Base-by-base conservation (phyloP, 2,113 vertebrate species). In the Amblyornis subalaris region DNA sequence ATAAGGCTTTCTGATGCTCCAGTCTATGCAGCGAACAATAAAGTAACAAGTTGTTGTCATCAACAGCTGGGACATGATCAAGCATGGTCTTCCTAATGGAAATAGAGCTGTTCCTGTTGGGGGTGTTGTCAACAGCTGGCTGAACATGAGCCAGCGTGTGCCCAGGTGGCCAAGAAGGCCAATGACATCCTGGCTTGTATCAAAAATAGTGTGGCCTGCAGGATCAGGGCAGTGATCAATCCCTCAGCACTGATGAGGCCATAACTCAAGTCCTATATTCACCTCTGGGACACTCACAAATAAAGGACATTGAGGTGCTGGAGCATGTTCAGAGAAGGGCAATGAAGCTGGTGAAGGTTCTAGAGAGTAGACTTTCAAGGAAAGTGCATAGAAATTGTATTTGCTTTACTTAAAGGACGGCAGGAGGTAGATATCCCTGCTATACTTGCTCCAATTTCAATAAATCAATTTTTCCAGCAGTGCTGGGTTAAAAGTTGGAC, bases 401-500 rank as follows among this genome's bases (percentile, higher is more conserved):
- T 87, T 85, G 18, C 14, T 89, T 89, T 93, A 79, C 66, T 69
- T 57, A 67, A 76, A 71, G 23, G 20, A 65, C 70, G 81, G 80
- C 57, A 88, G 65, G 47, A 93, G 26, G 33, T 74, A 66, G n/a
- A 28, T 33, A 73, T 42, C n/a, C 36, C 71, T 53, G 14, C 14
- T 80, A 36, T 21, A 75, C 25, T 82, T 83, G 22, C 22, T 95
- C 20, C 23, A 57, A 3, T 85, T 88, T 91, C 58, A 79, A 76
- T 17, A 90, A 90, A 84, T 81, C 64, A 70, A 29, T 76, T 60
- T 45, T 45, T 45, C 45, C 45, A 33, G 26, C 70, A 51, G 9
- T 45, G 13, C 24, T 51, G 18, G 9, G 3, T 67, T 55, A 42
- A 51, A 4, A 13, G 8, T 7, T 42, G 19, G 44, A 69, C 17